These are phyloP conservation scores for Limnephilus rhombicus DNA, from an alignment of 2,888 invertebrate genomes.

Conservation along the genomic window DNA sequence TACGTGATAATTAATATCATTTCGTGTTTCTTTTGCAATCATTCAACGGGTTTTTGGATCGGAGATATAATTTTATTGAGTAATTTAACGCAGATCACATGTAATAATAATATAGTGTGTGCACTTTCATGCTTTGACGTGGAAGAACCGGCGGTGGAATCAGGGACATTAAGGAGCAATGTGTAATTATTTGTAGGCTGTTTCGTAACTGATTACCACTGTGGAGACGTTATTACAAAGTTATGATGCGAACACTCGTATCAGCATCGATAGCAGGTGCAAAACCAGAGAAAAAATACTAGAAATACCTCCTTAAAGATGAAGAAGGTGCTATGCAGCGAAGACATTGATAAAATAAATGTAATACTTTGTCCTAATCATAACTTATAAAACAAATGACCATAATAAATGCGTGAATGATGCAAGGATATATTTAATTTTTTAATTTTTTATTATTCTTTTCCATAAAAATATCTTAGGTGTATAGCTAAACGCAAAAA, in stretches of 20 bases:
- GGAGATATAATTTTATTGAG: background rate
- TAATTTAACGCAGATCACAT: background rate
- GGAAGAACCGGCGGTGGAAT: background rate
- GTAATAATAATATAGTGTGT: background rate
- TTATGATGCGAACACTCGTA: background rate
- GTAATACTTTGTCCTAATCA: background rate
- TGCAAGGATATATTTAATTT: too few relatives aligned
- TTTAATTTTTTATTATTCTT: too few relatives aligned
- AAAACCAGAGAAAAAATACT: background rate
- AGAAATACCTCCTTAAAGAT: background rate
- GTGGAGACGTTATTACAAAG: background rate
- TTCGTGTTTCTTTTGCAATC: slow-evolving; percentile 22
- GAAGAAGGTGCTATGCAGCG: background rate
- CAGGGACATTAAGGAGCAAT: background rate
- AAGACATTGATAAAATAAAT: background rate
- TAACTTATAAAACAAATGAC: too few relatives aligned
- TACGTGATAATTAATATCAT: slow-evolving; percentile 37
- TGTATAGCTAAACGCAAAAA: too few relatives aligned
- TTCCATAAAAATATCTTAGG: too few relatives aligned
- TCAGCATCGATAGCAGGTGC: background rate
- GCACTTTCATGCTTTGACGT: background rate
- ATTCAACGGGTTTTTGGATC: slow-evolving; percentile 30
- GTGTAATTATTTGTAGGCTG: background rate
- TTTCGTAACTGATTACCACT: background rate
- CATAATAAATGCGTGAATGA: too few relatives aligned